Conservation (phyloP, 35 echinoderm and acorn worm species). For the Anneissia japonica region DNA sequence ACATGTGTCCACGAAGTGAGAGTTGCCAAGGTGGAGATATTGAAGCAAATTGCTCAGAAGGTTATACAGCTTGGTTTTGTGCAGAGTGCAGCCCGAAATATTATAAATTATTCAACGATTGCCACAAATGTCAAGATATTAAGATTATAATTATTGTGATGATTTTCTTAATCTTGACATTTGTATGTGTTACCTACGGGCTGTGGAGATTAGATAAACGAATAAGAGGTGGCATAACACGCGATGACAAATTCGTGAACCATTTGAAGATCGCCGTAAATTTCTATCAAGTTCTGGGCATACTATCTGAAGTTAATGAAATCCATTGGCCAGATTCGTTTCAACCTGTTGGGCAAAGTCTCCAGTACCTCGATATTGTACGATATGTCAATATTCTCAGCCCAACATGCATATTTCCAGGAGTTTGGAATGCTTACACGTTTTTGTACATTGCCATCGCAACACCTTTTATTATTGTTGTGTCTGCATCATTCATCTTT, state of each 20-base stretch:
- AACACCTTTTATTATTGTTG: background rate
- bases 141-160: no score
- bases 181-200: no score
- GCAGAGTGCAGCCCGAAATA: background rate
- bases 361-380: background rate
- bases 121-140: background rate
- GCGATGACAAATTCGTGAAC: no score
- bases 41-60: background rate
- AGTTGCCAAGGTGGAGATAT: background rate
- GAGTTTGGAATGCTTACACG: background rate
- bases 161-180: no score
- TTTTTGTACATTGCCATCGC: background rate
- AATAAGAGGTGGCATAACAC: no score
- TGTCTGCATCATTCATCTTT: background rate
- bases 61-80: background rate
- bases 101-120: background rate
- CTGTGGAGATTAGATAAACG: no score
- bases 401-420: background rate
- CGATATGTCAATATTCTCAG: background rate
- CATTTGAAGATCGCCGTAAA: background rate
- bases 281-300: background rate
- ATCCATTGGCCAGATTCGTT: background rate
- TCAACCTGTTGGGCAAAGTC: background rate
- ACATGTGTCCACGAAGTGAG: background rate
- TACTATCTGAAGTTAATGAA: background rate